phyloP scores from a whole-genome alignment of 1,140 invertebrate genomes.

The Anastrepha obliqua region DNA sequence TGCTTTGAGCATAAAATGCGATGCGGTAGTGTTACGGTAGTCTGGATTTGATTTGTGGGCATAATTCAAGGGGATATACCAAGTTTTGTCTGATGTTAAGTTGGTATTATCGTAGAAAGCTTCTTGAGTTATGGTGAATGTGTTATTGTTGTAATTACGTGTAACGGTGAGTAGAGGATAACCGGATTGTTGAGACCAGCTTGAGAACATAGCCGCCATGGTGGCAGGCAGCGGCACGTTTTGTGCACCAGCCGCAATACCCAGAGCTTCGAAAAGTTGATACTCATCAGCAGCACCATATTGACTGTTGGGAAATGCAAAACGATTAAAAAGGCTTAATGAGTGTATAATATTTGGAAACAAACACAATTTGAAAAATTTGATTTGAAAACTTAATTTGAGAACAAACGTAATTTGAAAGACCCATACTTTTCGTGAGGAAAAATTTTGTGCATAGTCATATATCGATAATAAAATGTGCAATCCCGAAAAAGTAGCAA shows the following conservation, averaged over 20 bases:
- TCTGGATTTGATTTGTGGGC: constrained; percentile 71
- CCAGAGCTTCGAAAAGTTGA: constrained; percentile 81
- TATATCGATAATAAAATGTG: no score
- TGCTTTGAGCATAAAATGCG: constrained; percentile 63
- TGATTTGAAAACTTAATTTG: background rate
- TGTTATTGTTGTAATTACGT: constrained; percentile 73
- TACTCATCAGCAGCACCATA: constrained; percentile 78
- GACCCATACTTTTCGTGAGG: no score
- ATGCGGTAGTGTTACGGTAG: constrained; percentile 74
- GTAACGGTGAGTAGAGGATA: constrained; percentile 80
- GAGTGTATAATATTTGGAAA: background rate
- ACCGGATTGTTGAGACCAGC: constrained; percentile 82
- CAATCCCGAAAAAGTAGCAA: no score
- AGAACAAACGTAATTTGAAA: no score
- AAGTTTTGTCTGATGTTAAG: constrained; percentile 59
- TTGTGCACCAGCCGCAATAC: constrained; percentile 75
- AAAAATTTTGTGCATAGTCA: no score
- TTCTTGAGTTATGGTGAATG: constrained; percentile 73
- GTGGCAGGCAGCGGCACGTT: constrained; percentile 60
- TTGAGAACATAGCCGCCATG: constrained; percentile 77
- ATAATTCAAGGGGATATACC: constrained; percentile 77
- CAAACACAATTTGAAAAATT: background rate
- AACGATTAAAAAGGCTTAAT: no score
- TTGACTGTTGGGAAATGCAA: constrained; percentile 60
- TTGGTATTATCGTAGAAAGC: constrained; percentile 67